Evolutionary conservation across 2,113 vertebrate species (phyloP).

Genomic region (Eupsittula cactorum): DNA sequence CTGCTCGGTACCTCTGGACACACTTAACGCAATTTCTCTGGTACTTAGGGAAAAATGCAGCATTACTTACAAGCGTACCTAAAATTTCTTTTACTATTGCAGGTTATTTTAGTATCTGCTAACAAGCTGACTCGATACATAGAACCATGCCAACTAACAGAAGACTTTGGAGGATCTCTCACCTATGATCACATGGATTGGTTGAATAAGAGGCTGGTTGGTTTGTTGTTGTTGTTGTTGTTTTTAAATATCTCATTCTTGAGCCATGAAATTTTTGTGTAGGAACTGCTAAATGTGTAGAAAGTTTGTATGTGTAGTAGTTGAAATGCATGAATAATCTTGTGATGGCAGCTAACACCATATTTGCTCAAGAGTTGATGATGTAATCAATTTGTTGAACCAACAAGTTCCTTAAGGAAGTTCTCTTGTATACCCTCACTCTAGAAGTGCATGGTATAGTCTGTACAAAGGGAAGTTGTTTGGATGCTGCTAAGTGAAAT

Average conservation of each 20-base stretch:
- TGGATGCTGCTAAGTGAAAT: neutral
- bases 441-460: neutral
- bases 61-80: neutral
- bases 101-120: conserved; percentile 99
- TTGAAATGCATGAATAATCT: neutral
- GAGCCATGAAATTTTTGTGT: neutral
- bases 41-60: neutral
- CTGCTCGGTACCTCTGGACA: neutral
- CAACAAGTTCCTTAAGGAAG: neutral
- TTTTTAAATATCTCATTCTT: neutral
- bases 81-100: neutral
- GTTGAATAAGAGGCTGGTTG: conserved; percentile 96
- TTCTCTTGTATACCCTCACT: neutral
- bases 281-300: neutral
- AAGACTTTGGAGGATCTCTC: conserved; percentile 96
- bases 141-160: conserved; percentile 94
- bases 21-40: neutral
- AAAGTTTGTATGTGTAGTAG: neutral
- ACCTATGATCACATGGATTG: conserved; percentile 98
- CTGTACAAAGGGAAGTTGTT: neutral
- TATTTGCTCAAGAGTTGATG: neutral
- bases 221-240: neutral
- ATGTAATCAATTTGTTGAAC: neutral
- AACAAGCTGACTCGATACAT: conserved; percentile 98
- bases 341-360: neutral